These are phyloP conservation scores for Empidonax traillii DNA, from an alignment of 2,113 vertebrate species.

Conservation along the genomic window DNA sequence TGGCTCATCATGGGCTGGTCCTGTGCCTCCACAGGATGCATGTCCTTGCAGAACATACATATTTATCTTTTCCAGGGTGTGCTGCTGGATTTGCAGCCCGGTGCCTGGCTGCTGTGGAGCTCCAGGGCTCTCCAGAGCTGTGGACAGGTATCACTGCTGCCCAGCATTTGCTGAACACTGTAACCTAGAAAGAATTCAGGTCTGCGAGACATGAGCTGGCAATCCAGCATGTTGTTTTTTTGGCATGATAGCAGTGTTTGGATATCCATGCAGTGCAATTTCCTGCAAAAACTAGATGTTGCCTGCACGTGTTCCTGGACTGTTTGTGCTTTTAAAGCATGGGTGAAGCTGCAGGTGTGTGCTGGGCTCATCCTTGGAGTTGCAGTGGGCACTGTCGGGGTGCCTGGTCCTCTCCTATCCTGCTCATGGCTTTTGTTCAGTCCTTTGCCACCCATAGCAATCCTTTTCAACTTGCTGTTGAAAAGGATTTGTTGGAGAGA, in stretches of 20 bases:
- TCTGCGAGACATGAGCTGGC: background rate
- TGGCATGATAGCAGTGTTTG: background rate
- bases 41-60: fast-evolving
- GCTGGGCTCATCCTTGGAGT: background rate
- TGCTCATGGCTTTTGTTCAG: background rate
- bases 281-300: background rate
- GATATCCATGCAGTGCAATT: background rate
- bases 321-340: background rate
- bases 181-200: background rate
- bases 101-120: background rate
- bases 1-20: background rate
- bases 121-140: background rate
- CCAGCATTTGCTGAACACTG: fast-evolving
- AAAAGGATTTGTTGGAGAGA: background rate
- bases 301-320: background rate
- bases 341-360: background rate
- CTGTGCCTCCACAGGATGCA: background rate
- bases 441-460: background rate
- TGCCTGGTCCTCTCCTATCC: background rate
- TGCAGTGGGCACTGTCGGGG: background rate
- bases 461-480: background rate
- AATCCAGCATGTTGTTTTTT: background rate
- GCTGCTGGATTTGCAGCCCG: background rate
- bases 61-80: background rate
- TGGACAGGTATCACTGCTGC: background rate